Percentiles rank a stretch among this genome's conserved stretches.
Evolutionary conservation across 2,113 vertebrate species (phyloP).

Genomic region (Tetrao urogallus): DNA sequence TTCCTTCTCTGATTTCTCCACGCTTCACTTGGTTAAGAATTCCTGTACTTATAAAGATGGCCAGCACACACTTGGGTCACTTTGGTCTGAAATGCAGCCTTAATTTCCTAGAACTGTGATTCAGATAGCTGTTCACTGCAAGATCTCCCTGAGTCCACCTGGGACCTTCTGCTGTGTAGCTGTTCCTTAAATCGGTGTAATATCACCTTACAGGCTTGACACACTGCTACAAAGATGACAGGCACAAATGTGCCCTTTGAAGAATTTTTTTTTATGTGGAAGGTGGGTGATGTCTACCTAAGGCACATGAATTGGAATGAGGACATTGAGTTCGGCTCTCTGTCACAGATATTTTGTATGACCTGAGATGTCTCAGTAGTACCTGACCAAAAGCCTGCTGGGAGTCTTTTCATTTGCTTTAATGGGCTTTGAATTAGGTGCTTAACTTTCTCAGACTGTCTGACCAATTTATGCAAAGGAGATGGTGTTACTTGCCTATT

Average conservation of each 20-base stretch:
- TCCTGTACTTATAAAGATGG: constrained; percentile 15
- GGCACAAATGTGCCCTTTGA: constrained; percentile 30
- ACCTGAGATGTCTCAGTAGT: constrained; percentile 51
- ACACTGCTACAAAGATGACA: background rate
- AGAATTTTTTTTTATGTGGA: constrained; percentile 18
- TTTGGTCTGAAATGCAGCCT: constrained; percentile 52
- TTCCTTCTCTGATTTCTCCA: constrained; percentile 4
- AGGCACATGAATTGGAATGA: constrained; percentile 26
- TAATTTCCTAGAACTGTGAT: constrained; percentile 7
- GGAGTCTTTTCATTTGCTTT: constrained; percentile 63
- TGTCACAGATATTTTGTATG: constrained; percentile 58
- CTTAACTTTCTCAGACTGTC: constrained; percentile 60
- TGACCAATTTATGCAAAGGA: constrained; percentile 52
- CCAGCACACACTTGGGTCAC: constrained; percentile 50
- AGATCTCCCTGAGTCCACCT: background rate
- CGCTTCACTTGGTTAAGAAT: background rate
- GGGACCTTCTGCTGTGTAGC: constrained; percentile 21
- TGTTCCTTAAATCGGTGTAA: background rate
- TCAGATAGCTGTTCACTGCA: background rate
- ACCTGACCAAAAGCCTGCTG: constrained; percentile 55
- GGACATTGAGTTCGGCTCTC: constrained; percentile 43
- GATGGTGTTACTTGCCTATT: constrained; percentile 33
- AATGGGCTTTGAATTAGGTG: constrained; percentile 60
- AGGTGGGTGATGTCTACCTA: constrained; percentile 12
- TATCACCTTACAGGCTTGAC: constrained; percentile 28